These are phyloP conservation scores for Myotis planiceps DNA, from an alignment of 2,797 vertebrate species.

Conservation along the genomic window DNA sequence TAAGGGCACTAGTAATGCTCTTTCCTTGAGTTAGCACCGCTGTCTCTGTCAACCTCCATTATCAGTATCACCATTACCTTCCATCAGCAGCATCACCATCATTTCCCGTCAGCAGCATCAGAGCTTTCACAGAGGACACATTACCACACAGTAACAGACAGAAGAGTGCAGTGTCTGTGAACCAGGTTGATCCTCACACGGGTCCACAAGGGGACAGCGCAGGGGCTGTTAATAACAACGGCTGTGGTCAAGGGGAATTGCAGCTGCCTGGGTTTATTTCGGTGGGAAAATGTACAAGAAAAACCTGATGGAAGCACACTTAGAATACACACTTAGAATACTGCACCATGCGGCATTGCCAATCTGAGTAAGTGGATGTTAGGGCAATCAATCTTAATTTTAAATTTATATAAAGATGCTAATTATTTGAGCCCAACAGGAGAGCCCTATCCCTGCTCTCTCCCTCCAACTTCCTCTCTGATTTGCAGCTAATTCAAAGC, in stretches of 20 bases:
- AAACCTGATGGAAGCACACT: background rate
- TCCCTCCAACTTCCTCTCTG: background rate
- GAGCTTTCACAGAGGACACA: background rate
- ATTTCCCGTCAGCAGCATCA: background rate
- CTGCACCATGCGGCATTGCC: rapidly evolving
- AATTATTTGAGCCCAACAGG: background rate
- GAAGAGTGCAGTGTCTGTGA: background rate
- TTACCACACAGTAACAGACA: background rate
- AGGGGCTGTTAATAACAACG: background rate
- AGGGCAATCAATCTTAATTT: background rate
- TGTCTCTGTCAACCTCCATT: background rate
- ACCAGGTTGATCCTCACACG: background rate
- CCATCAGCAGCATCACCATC: background rate
- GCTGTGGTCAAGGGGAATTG: background rate
- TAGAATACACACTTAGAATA: background rate
- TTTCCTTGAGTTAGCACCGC: background rate
- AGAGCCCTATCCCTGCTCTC: background rate
- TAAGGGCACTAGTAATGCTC: background rate
- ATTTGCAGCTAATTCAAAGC: background rate
- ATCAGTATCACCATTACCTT: background rate
- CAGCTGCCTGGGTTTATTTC: background rate
- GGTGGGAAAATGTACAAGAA: background rate
- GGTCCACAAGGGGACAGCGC: background rate
- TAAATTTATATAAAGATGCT: background rate
- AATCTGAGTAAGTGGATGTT: background rate